Percentiles rank a stretch among this genome's conserved stretches.
phyloP scores from a whole-genome alignment of 2,888 invertebrate species.

The Ferrisia virgata region DNA sequence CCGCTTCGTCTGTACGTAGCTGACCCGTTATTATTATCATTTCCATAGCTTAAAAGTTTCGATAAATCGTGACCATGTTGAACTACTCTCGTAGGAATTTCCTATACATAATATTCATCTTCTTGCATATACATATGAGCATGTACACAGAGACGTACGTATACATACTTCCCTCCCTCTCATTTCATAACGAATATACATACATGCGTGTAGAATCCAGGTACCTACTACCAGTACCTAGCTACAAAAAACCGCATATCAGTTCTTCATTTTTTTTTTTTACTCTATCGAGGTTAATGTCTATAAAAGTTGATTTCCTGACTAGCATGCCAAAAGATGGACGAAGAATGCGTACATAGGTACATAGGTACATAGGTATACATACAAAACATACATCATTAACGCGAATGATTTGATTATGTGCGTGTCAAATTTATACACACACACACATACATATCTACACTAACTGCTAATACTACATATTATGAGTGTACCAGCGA shows the following conservation, averaged over 20 bases:
- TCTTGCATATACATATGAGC: background rate
- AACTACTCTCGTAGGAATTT: background rate
- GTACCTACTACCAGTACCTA: too few species aligned
- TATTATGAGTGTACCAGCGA: background rate
- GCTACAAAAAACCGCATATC: background rate
- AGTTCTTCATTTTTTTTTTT: background rate
- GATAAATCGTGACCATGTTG: constrained; percentile 10
- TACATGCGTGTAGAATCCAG: background rate
- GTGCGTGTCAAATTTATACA: background rate
- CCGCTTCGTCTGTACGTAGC: background rate
- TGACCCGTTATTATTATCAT: constrained; percentile 1
- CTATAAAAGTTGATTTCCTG: constrained; percentile 5
- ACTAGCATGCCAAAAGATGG: background rate
- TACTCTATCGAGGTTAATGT: background rate
- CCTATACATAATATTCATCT: background rate
- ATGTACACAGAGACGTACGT: background rate
- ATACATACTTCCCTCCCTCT: background rate
- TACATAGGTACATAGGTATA: too few species aligned
- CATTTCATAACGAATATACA: background rate
- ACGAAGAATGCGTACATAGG: background rate
- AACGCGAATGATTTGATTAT: background rate
- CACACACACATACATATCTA: too few species aligned
- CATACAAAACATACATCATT: too few species aligned
- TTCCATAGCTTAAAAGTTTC: background rate
- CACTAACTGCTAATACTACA: too few species aligned